Percentiles rank a stretch among this genome's conserved stretches.
Conservation (phyloP, 2,113 vertebrate species). For the Propithecus coquereli region DNA sequence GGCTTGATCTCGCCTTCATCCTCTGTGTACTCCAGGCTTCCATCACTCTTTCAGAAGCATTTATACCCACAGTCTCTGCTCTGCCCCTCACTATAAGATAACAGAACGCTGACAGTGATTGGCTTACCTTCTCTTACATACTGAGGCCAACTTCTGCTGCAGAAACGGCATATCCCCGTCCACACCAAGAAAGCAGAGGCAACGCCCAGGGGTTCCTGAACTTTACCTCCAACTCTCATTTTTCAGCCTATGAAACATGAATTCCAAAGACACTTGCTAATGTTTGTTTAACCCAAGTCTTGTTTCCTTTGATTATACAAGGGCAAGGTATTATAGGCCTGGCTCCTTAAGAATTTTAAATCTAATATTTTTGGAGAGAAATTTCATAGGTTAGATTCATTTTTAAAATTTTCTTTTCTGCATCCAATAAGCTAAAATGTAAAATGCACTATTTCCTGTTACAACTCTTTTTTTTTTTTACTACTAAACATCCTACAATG, state of each 20-base stretch:
- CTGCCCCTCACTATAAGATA: background rate
- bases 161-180: background rate
- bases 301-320: background rate
- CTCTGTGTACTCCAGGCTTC: accelerated
- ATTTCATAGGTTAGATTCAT: background rate
- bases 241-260: background rate
- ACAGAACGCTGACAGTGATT: background rate
- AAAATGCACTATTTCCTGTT: background rate
- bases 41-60: background rate
- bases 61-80: background rate
- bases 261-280: background rate
- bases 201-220: background rate
- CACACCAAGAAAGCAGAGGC: background rate
- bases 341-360: background rate
- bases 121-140: background rate
- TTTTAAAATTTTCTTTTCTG: background rate
- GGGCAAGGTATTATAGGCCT: background rate
- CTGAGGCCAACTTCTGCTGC: background rate
- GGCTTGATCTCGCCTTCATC: background rate
- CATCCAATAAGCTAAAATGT: background rate
- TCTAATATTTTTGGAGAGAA: background rate
- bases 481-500: too few species aligned
- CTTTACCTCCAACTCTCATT: background rate
- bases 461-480: background rate
- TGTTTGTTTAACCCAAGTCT: background rate